These are phyloP conservation scores for Thereva unica DNA, from an alignment of 2,888 invertebrate genomes.

Conservation along the genomic window DNA sequence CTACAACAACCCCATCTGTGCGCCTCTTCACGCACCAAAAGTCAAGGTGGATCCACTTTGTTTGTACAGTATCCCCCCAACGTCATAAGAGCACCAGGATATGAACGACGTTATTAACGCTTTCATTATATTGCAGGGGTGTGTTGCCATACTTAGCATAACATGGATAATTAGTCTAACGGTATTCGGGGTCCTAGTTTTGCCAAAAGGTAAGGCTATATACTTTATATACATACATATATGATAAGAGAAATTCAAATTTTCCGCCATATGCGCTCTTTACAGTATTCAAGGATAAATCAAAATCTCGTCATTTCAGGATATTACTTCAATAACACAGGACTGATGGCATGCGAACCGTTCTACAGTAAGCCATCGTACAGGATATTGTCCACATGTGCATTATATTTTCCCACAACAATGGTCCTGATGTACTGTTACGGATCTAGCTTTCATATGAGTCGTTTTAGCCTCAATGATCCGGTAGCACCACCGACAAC, in stretches of 20 bases:
- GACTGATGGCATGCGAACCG: constrained; percentile 84
- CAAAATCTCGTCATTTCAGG: constrained; percentile 57
- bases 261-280: constrained; percentile 11
- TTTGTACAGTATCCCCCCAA: neutral
- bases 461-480: constrained; percentile 69
- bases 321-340: constrained; percentile 85
- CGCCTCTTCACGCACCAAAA: neutral
- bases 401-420: constrained; percentile 87
- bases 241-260: neutral
- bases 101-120: neutral
- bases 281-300: neutral
- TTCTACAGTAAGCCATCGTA: constrained; percentile 75
- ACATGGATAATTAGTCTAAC: constrained; percentile 86
- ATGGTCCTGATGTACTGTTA: constrained; percentile 93
- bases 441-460: constrained; percentile 86
- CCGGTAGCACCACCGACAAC: constrained; percentile 59
- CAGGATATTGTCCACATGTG: constrained; percentile 82
- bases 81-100: neutral
- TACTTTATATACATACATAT: neutral
- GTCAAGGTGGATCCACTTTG: neutral
- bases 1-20: neutral
- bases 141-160: constrained; percentile 80
- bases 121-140: constrained; percentile 65
- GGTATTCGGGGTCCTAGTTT: constrained; percentile 78
- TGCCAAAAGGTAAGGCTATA: constrained; percentile 67